Evolutionary conservation across 1,140 invertebrate genomes (phyloP).

Genomic region (Contarinia nasturtii): DNA sequence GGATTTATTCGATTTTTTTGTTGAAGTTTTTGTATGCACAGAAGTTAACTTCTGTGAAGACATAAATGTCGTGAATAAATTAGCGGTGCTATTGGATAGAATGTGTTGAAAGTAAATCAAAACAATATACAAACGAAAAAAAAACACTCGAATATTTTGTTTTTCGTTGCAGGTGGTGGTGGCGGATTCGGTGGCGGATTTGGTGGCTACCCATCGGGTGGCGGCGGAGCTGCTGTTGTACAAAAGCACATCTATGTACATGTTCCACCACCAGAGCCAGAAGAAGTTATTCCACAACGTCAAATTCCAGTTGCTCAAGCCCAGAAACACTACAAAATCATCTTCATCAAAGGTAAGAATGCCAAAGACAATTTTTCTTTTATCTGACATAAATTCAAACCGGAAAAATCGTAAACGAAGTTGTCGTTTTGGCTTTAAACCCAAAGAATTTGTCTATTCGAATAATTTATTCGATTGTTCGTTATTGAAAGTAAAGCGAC

Average conservation of each 20-base stretch:
- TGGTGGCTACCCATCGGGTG: slow-evolving; percentile 29
- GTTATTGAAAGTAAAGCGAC: no score
- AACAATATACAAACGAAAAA: neutral
- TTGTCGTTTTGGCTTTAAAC: no score
- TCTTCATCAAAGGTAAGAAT: slow-evolving; percentile 60
- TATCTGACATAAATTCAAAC: no score
- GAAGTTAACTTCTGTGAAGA: neutral
- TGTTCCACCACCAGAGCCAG: slow-evolving; percentile 56
- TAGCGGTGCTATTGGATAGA: no score
- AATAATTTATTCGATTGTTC: no score
- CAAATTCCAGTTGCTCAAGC: slow-evolving; percentile 34
- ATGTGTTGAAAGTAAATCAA: neutral
- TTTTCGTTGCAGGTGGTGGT: slow-evolving; percentile 11
- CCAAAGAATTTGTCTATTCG: no score
- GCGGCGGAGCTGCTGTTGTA: slow-evolving; percentile 35
- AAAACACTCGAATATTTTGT: neutral
- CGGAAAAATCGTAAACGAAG: no score
- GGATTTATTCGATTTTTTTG: no score
- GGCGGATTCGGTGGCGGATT: slow-evolving; percentile 17
- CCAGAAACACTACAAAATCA: slow-evolving; percentile 74
- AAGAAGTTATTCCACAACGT: slow-evolving; percentile 30
- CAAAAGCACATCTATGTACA: slow-evolving; percentile 69
- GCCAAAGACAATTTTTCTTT: no score
- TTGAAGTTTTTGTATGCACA: no score
- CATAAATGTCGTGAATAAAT: neutral